These are phyloP conservation scores for Xerus rutilus DNA, from an alignment of 2,797 vertebrate species.

Conservation along the genomic window DNA sequence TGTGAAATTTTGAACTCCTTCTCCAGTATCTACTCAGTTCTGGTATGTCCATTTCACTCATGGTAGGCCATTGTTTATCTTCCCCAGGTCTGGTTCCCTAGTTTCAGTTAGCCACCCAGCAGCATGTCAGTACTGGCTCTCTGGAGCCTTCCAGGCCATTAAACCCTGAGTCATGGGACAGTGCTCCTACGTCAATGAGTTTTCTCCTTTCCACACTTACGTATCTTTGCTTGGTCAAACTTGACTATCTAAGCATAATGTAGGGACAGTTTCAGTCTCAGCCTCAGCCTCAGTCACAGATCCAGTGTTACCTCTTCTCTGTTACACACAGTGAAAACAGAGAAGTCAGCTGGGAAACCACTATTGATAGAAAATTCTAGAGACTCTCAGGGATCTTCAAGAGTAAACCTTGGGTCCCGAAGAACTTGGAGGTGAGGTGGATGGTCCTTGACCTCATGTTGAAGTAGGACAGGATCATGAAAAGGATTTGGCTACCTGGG, in stretches of 20 bases:
- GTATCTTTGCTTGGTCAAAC: not conserved
- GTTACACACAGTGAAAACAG: not conserved
- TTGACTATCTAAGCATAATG: not conserved
- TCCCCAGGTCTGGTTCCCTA: not conserved
- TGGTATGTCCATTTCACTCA: not conserved
- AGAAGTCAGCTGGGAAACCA: not conserved
- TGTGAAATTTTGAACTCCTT: conserved; percentile 44
- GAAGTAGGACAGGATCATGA: not conserved
- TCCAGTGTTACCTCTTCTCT: not conserved
- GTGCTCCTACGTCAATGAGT: not conserved
- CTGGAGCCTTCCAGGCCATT: not conserved
- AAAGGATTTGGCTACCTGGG: not conserved
- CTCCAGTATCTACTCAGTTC: not conserved
- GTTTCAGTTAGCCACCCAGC: not conserved
- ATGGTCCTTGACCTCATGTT: not conserved
- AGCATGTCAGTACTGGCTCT: not conserved
- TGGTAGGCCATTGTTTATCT: not conserved
- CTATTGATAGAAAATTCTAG: not conserved
- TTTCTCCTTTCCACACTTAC: not conserved
- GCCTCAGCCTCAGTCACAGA: not conserved
- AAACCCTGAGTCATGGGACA: not conserved
- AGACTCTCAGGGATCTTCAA: not conserved
- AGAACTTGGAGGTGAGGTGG: not conserved
- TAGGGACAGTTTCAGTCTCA: not conserved
- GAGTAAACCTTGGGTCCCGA: conserved; percentile 32